Percentiles rank a stretch among this genome's conserved stretches.
These are phyloP conservation scores for Ceriagrion tenellum DNA, from an alignment of 2,888 invertebrate species.

Conservation along the genomic window DNA sequence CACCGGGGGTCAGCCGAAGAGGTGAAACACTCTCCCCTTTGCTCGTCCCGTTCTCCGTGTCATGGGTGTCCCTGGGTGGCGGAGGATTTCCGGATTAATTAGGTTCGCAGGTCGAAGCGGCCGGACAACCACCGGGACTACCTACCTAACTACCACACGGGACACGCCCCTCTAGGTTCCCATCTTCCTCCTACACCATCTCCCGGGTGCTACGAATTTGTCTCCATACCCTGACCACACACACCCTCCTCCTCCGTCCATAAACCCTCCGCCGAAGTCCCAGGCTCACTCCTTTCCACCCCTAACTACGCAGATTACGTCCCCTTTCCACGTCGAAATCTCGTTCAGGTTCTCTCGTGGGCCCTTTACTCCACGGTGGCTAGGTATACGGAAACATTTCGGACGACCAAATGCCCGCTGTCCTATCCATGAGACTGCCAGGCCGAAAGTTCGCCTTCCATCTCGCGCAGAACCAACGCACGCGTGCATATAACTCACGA, in stretches of 20 bases:
- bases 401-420: background rate
- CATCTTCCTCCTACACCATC: background rate
- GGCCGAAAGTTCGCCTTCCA: background rate
- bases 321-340: background rate
- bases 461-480: no score
- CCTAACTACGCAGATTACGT: background rate
- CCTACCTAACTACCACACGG: background rate
- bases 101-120: constrained; percentile 58
- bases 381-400: background rate
- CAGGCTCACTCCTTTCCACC: background rate
- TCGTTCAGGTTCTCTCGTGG: background rate
- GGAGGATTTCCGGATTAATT: constrained; percentile 67
- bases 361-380: background rate
- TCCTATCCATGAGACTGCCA: no score
- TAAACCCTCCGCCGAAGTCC: background rate
- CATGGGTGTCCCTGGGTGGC: constrained; percentile 45
- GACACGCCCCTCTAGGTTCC: background rate
- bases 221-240: background rate
- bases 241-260: background rate
- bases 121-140: constrained; percentile 19
- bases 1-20: background rate
- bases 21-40: background rate
- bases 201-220: background rate
- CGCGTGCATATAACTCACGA: no score
- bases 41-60: constrained; percentile 43